Percentiles rank a stretch among this genome's conserved stretches.
Conservation (phyloP, 2,888 invertebrate genomes). For the Cataglyphis cursor region DNA sequence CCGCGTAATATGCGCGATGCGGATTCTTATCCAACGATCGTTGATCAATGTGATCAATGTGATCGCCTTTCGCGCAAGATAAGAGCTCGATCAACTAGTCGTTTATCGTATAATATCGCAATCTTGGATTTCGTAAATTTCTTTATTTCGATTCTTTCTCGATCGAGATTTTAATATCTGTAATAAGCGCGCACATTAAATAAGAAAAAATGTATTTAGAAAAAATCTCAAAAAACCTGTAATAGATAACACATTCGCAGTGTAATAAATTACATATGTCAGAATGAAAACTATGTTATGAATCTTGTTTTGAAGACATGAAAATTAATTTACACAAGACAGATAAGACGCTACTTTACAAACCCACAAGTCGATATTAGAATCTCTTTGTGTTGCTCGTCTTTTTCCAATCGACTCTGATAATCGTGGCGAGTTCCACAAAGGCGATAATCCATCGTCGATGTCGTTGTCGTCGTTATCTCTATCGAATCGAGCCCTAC, state of each 20-base stretch:
- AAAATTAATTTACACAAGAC: constrained; percentile 23
- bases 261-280: constrained; percentile 16
- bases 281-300: neutral
- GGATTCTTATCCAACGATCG: constrained; percentile 8
- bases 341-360: constrained; percentile 12
- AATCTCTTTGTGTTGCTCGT: neutral
- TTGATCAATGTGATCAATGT: constrained; percentile 26
- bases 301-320: neutral
- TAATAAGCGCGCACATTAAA: neutral
- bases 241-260: neutral
- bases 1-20: neutral
- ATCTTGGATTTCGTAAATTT: neutral
- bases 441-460: constrained; percentile 10
- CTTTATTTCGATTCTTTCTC: neutral
- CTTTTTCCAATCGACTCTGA: neutral
- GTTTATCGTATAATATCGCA: constrained; percentile 9
- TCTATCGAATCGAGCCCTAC: constrained; percentile 28
- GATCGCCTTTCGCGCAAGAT: neutral
- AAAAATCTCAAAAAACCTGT: neutral
- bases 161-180: neutral
- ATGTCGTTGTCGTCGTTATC: constrained; percentile 6
- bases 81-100: neutral
- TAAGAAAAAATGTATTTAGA: neutral
- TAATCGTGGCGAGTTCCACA: constrained; percentile 12
- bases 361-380: constrained; percentile 11